Conservation (phyloP, 1,140 invertebrate genomes). For the Maconellicoccus hirsutus region DNA sequence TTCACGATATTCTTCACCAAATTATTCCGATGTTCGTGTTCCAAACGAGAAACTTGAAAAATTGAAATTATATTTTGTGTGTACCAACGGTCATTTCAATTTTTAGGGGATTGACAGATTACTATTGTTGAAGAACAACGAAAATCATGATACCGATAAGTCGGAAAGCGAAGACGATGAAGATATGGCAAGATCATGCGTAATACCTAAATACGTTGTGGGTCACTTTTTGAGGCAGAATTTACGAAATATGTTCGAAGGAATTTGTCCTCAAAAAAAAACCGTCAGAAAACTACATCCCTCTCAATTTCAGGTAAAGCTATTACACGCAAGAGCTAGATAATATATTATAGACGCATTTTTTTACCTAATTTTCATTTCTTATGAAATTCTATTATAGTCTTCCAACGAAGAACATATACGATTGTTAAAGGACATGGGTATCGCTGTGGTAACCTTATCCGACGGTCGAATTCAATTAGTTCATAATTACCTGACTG, state of each 20-base stretch:
- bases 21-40: slow-evolving; percentile 23
- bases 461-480: slow-evolving; percentile 83
- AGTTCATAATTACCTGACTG: slow-evolving; percentile 70
- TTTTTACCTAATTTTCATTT: no score
- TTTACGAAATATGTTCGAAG: slow-evolving; percentile 72
- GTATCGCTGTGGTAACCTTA: slow-evolving; percentile 79
- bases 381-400: slow-evolving; percentile 33
- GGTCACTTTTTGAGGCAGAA: slow-evolving; percentile 11
- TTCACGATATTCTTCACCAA: slow-evolving; percentile 21
- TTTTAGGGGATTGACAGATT: not conserved
- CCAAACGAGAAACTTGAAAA: not conserved
- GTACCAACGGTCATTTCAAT: no score
- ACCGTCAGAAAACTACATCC: slow-evolving; percentile 50
- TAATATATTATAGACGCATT: no score
- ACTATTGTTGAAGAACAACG: not conserved
- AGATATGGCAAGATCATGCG: slow-evolving; percentile 6
- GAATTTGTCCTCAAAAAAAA: slow-evolving; percentile 53
- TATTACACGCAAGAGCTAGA: no score
- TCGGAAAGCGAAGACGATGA: not conserved
- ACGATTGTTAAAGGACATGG: slow-evolving; percentile 79
- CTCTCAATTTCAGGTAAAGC: slow-evolving; percentile 48
- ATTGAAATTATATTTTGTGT: not conserved
- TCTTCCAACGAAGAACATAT: slow-evolving; percentile 83
- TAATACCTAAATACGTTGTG: not conserved
- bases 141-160: not conserved